Base-by-base conservation (phyloP, 1,140 invertebrate genomes). In the Sminthurinus signatus region DNA sequence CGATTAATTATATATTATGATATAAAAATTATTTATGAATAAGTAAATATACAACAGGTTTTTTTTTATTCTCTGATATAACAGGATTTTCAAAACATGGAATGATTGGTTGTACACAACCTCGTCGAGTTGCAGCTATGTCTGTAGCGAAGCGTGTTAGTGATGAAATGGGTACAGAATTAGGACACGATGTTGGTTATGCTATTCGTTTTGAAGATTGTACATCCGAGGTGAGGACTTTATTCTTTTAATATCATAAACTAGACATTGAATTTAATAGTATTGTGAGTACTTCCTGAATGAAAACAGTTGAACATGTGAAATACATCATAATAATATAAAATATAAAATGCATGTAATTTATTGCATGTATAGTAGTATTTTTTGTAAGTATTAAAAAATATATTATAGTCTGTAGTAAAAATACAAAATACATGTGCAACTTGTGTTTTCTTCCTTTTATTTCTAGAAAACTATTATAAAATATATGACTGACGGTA, bases 401-500 rank as follows among this genome's bases (percentile, higher is more conserved):
- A n/a, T n/a, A n/a, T n/a, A n/a, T n/a, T n/a, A n/a, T n/a, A n/a
- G n/a, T n/a, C n/a, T n/a, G n/a, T n/a, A n/a, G n/a, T n/a, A n/a
- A n/a, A n/a, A n/a, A n/a, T n/a, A n/a, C n/a, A n/a, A n/a, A n/a
- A n/a, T n/a, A n/a, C n/a, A n/a, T n/a, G n/a, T n/a, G n/a, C 36
- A 39, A 39, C 36, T 8, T 48, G 10, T 8, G 46, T 58, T 51
- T 50, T 69, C 42, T 50, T 72, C 59, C 64, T 71, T 19, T 64
- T 70, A 71, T 62, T 75, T 75, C 36, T 74, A 83, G 76, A 82
- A 91, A 75, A 98, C 96, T 0, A 85, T 96, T 8, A 97, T 98
- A 43, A 98, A 98, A 78, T 98, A 98, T 75, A 98, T 98, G 95
- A 99, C 96, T 0, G 96, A 99, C 78, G 96, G 96, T 81, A 99